phyloP scores from a whole-genome alignment of 1,140 invertebrate species.

The Cepaea nemoralis region DNA sequence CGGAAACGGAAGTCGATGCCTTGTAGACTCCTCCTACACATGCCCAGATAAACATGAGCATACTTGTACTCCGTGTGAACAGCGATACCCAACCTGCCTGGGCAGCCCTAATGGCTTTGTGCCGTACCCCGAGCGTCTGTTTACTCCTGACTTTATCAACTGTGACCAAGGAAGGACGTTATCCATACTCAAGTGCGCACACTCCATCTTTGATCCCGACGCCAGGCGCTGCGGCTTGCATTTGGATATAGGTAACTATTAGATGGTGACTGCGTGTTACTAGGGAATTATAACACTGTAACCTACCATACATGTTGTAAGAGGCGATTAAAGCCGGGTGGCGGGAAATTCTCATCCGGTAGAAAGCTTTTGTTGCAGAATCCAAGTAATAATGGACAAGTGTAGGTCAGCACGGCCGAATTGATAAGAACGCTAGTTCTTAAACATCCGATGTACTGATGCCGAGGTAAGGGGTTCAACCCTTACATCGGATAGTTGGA shows the following conservation, averaged over 20 bases:
- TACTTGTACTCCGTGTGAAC: constrained; percentile 49
- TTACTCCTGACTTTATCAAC: constrained; percentile 48
- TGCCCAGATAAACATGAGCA: constrained; percentile 34
- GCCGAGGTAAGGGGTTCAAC: too few relatives aligned
- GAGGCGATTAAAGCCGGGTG: too few relatives aligned
- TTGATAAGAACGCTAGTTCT: too few relatives aligned
- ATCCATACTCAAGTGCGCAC: constrained; percentile 50
- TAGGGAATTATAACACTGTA: too few relatives aligned
- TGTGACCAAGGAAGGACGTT: constrained; percentile 53
- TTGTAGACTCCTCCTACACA: not conserved
- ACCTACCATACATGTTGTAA: too few relatives aligned
- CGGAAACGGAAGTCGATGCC: not conserved
- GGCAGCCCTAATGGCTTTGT: constrained; percentile 50
- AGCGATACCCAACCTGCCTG: constrained; percentile 54
- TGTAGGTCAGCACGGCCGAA: too few relatives aligned
- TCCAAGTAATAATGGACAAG: too few relatives aligned
- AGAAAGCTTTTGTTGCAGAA: too few relatives aligned
- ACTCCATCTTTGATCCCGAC: constrained; percentile 52
- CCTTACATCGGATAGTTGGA: too few relatives aligned
- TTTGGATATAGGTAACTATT: constrained; percentile 48
- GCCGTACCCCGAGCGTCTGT: constrained; percentile 46
- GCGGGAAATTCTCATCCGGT: too few relatives aligned
- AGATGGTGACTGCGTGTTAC: not conserved
- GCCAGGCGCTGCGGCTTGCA: constrained; percentile 47
- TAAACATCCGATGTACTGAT: too few relatives aligned